Percentiles rank a stretch among this genome's conserved stretches.
Evolutionary conservation across 2,797 vertebrate genomes (phyloP).

Genomic region (Galagoides demidoff): DNA sequence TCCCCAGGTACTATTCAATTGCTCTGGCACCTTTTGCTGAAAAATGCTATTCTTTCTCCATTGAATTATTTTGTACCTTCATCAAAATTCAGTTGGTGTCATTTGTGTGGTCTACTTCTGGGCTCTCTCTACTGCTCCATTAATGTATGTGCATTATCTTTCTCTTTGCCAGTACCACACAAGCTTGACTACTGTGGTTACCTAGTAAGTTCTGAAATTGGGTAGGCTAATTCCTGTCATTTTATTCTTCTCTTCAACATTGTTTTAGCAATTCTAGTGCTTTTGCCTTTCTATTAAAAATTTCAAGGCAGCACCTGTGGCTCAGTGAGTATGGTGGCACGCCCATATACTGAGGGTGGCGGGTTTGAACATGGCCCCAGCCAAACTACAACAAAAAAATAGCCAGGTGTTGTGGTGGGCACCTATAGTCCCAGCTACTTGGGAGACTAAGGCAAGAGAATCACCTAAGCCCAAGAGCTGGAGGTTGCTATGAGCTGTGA

Average conservation of each 20-base stretch:
- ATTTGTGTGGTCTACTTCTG: background rate
- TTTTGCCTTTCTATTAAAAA: background rate
- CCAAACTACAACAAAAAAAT: too few relatives aligned
- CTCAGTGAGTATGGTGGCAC: too few relatives aligned
- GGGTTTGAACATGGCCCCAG: too few relatives aligned
- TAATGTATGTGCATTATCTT: background rate
- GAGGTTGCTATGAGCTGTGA: too few relatives aligned
- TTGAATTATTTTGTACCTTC: background rate
- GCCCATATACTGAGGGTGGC: too few relatives aligned
- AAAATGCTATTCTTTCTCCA: background rate
- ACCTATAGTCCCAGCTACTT: too few relatives aligned
- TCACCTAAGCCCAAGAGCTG: too few relatives aligned
- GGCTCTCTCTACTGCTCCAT: background rate
- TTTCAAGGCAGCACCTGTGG: background rate
- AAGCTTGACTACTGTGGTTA: background rate
- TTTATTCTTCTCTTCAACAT: background rate
- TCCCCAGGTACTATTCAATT: background rate
- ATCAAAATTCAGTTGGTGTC: background rate
- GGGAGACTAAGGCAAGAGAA: too few relatives aligned
- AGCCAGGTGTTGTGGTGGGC: too few relatives aligned
- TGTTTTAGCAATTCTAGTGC: background rate
- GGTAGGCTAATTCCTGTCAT: background rate
- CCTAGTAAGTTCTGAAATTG: background rate
- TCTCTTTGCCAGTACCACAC: background rate
- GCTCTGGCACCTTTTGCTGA: background rate